phyloP scores from a whole-genome alignment of 2,888 invertebrate species.

The Pseudoips prasinana region DNA sequence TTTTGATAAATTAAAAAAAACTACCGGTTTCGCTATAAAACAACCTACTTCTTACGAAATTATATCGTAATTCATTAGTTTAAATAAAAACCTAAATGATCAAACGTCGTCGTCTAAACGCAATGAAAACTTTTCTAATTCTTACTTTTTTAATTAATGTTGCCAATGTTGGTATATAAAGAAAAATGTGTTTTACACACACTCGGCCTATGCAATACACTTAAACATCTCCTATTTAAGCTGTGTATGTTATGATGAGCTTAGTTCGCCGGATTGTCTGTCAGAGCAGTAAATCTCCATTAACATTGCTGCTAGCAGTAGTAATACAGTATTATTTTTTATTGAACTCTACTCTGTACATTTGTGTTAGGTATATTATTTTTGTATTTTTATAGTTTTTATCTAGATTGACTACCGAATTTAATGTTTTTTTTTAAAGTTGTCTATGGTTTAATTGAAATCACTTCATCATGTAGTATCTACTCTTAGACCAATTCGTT shows the following conservation, averaged over 20 bases:
- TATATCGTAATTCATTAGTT: no score
- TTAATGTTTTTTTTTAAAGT: constrained; percentile 29
- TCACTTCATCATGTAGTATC: constrained; percentile 23
- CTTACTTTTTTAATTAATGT: no score
- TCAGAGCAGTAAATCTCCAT: constrained; percentile 39
- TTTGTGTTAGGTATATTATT: constrained; percentile 66
- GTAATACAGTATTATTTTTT: constrained; percentile 80
- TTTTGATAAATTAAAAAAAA: no score
- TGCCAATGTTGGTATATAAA: no score
- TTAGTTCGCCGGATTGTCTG: constrained; percentile 22
- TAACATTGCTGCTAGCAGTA: constrained; percentile 68
- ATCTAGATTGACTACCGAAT: constrained; percentile 57
- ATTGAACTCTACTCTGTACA: constrained; percentile 72
- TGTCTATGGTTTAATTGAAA: constrained; percentile 14
- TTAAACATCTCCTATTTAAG: no score
- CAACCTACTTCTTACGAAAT: no score
- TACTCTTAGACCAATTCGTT: constrained; percentile 16
- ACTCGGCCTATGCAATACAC: no score
- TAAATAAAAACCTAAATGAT: no score
- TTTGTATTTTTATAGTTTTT: constrained; percentile 61
- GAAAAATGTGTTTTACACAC: no score
- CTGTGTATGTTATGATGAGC: constrained; percentile 10
- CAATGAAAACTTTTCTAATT: no score
- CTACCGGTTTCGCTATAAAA: no score
- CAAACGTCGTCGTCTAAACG: no score